These are phyloP conservation scores for Drosophila arawakana DNA, from an alignment of 1,140 invertebrate genomes.

Conservation along the genomic window DNA sequence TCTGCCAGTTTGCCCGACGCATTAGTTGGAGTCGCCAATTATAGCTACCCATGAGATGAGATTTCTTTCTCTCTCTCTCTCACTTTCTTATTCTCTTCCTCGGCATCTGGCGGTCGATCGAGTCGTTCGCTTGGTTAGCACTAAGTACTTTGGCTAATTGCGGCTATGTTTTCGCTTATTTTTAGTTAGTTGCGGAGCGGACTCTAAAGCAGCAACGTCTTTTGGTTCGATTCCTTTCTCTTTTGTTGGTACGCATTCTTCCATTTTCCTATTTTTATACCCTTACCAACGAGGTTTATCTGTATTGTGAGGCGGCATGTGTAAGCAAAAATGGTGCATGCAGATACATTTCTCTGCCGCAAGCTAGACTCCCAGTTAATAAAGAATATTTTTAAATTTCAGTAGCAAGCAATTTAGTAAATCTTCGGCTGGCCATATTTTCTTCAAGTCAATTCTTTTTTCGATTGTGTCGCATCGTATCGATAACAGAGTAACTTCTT, in stretches of 20 bases:
- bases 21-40: conserved; percentile 56
- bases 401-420: too few relatives aligned
- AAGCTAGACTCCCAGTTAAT: too few relatives aligned
- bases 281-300: too few relatives aligned
- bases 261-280: not conserved
- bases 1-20: conserved; percentile 1
- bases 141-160: conserved; percentile 75
- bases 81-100: conserved; percentile 17
- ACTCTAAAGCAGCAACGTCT: not conserved
- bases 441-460: too few relatives aligned
- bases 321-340: too few relatives aligned
- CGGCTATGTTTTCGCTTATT: conserved; percentile 35
- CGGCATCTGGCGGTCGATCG: conserved; percentile 13
- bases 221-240: not conserved
- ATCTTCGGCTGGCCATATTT: too few relatives aligned
- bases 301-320: too few relatives aligned
- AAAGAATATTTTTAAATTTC: too few relatives aligned
- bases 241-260: not conserved
- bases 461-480: too few relatives aligned
- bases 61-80: not conserved
- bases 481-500: not conserved
- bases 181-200: conserved; percentile 37
- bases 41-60: conserved; percentile 49
- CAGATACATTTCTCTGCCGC: too few relatives aligned
- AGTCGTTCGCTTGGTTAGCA: conserved; percentile 1